Base-by-base conservation (phyloP, 2,888 invertebrate species). In the Athalia rosae region DNA sequence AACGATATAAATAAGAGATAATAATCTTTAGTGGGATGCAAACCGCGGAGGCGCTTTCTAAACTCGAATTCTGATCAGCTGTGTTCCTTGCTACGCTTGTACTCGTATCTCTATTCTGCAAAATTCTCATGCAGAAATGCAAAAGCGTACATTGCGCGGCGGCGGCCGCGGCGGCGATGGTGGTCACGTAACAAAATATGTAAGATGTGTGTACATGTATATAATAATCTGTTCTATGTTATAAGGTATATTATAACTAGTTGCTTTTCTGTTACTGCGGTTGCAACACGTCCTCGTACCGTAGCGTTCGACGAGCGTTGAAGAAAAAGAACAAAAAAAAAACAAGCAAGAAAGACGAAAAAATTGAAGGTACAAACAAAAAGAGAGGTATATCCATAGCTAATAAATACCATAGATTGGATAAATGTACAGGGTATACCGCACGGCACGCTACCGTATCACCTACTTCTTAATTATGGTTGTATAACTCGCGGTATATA, bases 71-170 rank as follows among this genome's bases (percentile, higher is more conserved):
- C 41, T 45, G 62, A 56, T 48, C 43, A 15, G 13, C 64, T 41
- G 3, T 71, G 79, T 62, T 28, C 28, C 28, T 28, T 28, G 28
- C 28, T 28, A 28, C 28, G 28, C 28, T 28, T 28, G n/a, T n/a
- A 28, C 28, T 28, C 28, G 2, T 28, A 28, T 28, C 28, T 28
- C 28, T 28, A 28, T 28, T 28, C 28, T 28, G 28, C 28, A 28
- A 28, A 28, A 28, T 28, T 28, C 28, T 28, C 28, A 28, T 28
- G 28, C 28, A 28, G 28, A 28, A 80, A 84, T 85, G 84, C 67
- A 67, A 48, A 50, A 53, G 28, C 28, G 28, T 28, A 28, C 28
- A 28, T 28, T 28, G 2, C 2, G 28, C 28, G 28, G 28, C 28
- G 28, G 28, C 28, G n/a, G n/a, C n/a, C n/a, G n/a, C n/a, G 28